These are phyloP conservation scores for Scomber japonicus DNA, from an alignment of 2,113 vertebrate species.

Conservation along the genomic window DNA sequence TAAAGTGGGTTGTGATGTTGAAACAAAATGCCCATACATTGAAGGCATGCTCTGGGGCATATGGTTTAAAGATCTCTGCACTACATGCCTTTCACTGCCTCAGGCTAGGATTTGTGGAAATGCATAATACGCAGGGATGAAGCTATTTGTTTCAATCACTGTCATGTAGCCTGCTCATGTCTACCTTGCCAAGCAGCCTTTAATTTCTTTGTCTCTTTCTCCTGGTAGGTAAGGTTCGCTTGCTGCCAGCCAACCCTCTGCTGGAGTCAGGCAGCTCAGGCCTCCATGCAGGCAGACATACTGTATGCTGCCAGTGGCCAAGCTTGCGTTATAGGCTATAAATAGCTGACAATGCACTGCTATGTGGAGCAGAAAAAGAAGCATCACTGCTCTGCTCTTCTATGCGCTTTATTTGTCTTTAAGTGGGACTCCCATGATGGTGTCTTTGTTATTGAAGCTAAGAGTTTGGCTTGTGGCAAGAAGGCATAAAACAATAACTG, in stretches of 20 bases:
- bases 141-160: background rate
- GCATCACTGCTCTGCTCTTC: conserved; percentile 55
- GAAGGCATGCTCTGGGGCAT: background rate
- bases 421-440: conserved; percentile 71
- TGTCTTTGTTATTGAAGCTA: conserved; percentile 52
- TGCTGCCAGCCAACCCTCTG: conserved; percentile 43
- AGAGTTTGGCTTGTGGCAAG: conserved; percentile 53
- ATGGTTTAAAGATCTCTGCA: background rate
- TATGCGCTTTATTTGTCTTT: conserved; percentile 55
- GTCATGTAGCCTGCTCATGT: no score
- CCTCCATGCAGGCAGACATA: conserved; percentile 71
- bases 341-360: conserved; percentile 83
- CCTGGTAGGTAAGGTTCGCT: conserved; percentile 20
- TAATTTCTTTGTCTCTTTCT: background rate
- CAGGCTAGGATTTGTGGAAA: background rate
- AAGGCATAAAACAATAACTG: background rate
- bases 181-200: background rate
- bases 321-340: conserved; percentile 76
- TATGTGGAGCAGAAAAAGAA: conserved; percentile 82
- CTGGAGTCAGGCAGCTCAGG: conserved; percentile 52
- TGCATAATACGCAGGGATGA: background rate
- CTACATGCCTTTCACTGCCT: background rate
- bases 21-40: background rate
- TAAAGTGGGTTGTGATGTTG: background rate
- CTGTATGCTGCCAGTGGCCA: conserved; percentile 75